Evolutionary conservation across 2,888 invertebrate genomes (phyloP).

Genomic region (Aspidiotus rigidus): DNA sequence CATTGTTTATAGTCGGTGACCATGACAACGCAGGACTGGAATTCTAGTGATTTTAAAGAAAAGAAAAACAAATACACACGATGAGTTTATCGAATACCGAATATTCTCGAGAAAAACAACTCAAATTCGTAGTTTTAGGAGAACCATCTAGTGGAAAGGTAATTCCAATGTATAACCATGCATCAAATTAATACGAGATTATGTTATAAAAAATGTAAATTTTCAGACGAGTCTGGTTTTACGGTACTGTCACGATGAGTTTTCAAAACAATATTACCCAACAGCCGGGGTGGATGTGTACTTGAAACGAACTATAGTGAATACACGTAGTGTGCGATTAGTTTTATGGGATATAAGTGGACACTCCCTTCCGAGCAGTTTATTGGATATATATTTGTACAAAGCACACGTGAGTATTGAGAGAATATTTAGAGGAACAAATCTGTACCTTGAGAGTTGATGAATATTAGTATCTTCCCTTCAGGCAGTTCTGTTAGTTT

Average conservation of each 20-base stretch:
- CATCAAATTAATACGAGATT: not conserved
- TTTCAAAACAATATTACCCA: slow-evolving; percentile 52
- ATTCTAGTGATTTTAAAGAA: no score
- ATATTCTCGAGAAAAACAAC: slow-evolving; percentile 47
- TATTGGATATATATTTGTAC: slow-evolving; percentile 67
- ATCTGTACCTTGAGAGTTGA: not conserved
- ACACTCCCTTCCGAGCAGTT: slow-evolving; percentile 60
- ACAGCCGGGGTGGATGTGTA: slow-evolving; percentile 66
- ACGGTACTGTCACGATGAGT: slow-evolving; percentile 59
- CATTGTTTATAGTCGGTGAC: not conserved
- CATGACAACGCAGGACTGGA: not conserved
- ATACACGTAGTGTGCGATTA: slow-evolving; percentile 54
- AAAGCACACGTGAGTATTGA: slow-evolving; percentile 55
- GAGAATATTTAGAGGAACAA: not conserved
- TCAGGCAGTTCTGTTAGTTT: slow-evolving; percentile 68
- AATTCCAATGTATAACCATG: slow-evolving; percentile 36
- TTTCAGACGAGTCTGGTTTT: slow-evolving; percentile 54
- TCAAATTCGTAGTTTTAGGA: slow-evolving; percentile 71
- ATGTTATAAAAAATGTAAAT: not conserved
- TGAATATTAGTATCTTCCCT: slow-evolving; percentile 37
- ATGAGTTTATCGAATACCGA: not conserved
- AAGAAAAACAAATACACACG: no score
- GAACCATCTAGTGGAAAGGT: slow-evolving; percentile 77
- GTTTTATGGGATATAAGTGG: slow-evolving; percentile 82
- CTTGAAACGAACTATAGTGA: slow-evolving; percentile 53